Percentiles rank a stretch among this genome's conserved stretches.
These are phyloP conservation scores for Naja naja DNA, from an alignment of 2,113 vertebrate species.

Conservation along the genomic window DNA sequence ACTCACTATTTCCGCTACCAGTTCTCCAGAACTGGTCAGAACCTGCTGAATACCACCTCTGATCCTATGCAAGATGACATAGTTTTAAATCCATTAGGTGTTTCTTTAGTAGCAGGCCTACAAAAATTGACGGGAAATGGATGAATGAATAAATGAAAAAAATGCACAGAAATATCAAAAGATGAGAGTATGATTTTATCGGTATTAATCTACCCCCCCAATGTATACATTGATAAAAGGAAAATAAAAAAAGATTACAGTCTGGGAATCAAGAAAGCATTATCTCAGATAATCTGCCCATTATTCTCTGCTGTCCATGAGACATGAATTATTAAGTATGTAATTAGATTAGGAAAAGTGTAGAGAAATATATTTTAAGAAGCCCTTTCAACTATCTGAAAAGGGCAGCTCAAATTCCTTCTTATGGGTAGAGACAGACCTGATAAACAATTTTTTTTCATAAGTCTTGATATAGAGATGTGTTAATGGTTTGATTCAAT, in stretches of 20 bases:
- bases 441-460: neutral
- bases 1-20: too few species aligned
- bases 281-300: neutral
- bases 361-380: neutral
- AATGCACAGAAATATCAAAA: neutral
- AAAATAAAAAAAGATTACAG: neutral
- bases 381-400: neutral
- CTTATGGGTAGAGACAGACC: neutral
- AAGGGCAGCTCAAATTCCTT: neutral
- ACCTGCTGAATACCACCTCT: too few species aligned
- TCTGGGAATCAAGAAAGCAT: neutral
- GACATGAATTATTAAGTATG: neutral
- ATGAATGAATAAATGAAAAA: neutral
- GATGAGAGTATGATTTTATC: neutral
- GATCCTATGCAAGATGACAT: neutral
- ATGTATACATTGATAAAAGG: neutral
- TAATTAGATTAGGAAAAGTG: neutral
- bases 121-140: neutral
- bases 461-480: neutral
- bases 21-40: too few species aligned
- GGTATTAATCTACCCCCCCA: neutral
- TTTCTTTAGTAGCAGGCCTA: neutral
- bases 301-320: neutral
- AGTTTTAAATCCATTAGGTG: neutral
- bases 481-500: neutral